phyloP scores from a whole-genome alignment of 2,888 invertebrate species.

The Crematogaster levior region DNA sequence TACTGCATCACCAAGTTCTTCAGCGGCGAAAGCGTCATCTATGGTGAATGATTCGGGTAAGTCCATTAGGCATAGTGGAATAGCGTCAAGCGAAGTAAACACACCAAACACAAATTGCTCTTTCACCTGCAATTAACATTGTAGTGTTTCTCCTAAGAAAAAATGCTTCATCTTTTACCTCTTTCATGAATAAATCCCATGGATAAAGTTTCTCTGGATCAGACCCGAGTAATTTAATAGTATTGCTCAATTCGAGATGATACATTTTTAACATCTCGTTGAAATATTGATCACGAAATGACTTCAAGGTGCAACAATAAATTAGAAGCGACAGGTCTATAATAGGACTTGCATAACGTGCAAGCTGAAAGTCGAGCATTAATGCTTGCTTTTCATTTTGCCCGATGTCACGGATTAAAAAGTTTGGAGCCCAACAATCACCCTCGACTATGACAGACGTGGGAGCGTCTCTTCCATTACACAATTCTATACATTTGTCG shows the following conservation, averaged over 20 bases:
- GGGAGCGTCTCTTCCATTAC: constrained; percentile 82
- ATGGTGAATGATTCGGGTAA: constrained; percentile 88
- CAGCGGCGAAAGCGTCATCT: constrained; percentile 86
- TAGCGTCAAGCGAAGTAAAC: constrained; percentile 88
- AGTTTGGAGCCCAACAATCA: constrained; percentile 92
- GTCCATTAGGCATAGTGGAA: constrained; percentile 87
- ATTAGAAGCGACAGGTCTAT: constrained; percentile 88
- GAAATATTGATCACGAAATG: constrained; percentile 87
- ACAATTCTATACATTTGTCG: constrained; percentile 86
- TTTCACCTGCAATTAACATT: constrained; percentile 82
- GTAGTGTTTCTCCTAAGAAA: not conserved
- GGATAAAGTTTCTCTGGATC: constrained; percentile 87
- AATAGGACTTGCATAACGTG: constrained; percentile 87
- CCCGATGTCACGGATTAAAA: constrained; percentile 87
- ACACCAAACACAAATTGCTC: constrained; percentile 88
- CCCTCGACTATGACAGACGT: constrained; percentile 89
- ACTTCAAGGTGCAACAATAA: constrained; percentile 89
- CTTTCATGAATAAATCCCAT: constrained; percentile 86
- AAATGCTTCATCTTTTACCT: constrained; percentile 78
- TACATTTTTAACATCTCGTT: constrained; percentile 88
- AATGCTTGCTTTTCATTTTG: constrained; percentile 84
- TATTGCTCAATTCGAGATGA: constrained; percentile 86
- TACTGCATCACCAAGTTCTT: constrained; percentile 89
- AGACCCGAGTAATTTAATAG: constrained; percentile 88
- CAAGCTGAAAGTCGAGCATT: constrained; percentile 91